These are phyloP conservation scores for Cariama cristata DNA, from an alignment of 2,113 vertebrate species.

Conservation along the genomic window DNA sequence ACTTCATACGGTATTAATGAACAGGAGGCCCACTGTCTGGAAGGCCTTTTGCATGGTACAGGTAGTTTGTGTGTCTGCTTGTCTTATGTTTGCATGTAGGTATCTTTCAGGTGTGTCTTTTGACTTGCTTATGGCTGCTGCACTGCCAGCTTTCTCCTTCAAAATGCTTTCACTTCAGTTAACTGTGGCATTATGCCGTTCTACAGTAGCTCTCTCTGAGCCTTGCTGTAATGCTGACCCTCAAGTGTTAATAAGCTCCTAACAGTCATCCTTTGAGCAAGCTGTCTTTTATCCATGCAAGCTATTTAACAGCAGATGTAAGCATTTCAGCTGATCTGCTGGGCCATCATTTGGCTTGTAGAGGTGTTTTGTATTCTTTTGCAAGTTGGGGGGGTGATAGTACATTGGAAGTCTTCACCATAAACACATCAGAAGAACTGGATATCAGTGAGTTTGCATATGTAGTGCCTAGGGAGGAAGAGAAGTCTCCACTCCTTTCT, in stretches of 20 bases:
- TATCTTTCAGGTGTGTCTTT: not conserved
- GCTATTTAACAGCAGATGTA: not conserved
- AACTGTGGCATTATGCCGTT: fast-evolving
- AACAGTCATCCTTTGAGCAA: not conserved
- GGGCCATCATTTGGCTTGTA: not conserved
- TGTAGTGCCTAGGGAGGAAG: not conserved
- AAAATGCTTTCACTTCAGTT: not conserved
- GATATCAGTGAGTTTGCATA: not conserved
- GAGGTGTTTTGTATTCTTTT: not conserved
- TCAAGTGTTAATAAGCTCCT: not conserved
- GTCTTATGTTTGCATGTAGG: not conserved
- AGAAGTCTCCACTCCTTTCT: not conserved
- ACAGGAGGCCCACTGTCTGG: not conserved
- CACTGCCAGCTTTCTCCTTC: fast-evolving
- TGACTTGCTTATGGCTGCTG: not conserved
- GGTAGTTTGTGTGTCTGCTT: not conserved
- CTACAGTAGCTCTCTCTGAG: not conserved
- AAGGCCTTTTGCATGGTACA: not conserved
- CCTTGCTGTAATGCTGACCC: not conserved
- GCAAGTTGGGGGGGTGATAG: not conserved
- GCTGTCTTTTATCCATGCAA: too few relatives aligned
- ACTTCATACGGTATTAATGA: fast-evolving
- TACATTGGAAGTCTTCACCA: not conserved
- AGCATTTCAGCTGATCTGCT: not conserved
- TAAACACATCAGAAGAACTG: not conserved